Percentiles rank a stretch among this genome's conserved stretches.
These are phyloP conservation scores for Tricholauxania praeusta DNA, from an alignment of 2,888 invertebrate genomes.

Conservation along the genomic window DNA sequence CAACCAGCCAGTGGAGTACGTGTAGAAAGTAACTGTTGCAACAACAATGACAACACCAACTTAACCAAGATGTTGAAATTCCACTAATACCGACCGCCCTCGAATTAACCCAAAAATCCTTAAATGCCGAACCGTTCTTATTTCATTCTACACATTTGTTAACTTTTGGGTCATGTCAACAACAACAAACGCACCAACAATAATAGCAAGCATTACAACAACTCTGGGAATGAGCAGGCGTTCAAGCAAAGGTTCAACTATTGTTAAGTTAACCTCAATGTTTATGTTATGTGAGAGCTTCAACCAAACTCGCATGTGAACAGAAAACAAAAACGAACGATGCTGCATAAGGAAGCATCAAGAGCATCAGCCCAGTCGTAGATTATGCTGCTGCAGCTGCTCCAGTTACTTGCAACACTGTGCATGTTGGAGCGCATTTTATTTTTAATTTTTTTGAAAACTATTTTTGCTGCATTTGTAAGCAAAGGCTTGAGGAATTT, in stretches of 20 bases:
- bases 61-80: slow-evolving; percentile 14
- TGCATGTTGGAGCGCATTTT: slow-evolving; percentile 25
- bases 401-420: slow-evolving; percentile 11
- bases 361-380: neutral
- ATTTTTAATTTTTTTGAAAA: neutral
- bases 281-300: neutral
- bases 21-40: neutral
- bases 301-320: neutral
- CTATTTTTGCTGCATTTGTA: neutral
- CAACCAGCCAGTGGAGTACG: neutral
- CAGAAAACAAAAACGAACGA: neutral
- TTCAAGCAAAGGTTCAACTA: slow-evolving; percentile 43
- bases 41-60: neutral
- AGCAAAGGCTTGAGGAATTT: slow-evolving; percentile 13
- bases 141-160: slow-evolving; percentile 6
- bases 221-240: slow-evolving; percentile 13
- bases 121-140: neutral
- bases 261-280: slow-evolving; percentile 49
- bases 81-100: slow-evolving; percentile 18
- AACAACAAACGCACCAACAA: slow-evolving; percentile 22
- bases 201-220: slow-evolving; percentile 2
- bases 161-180: slow-evolving; percentile 23
- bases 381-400: neutral
- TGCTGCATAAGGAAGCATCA: neutral
- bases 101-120: slow-evolving; percentile 29